A percentile compares a stretch with the other conserved stretches of the same genome.
Conservation (phyloP, 2,797 vertebrate genomes). For the Acanthopagrus latus region DNA sequence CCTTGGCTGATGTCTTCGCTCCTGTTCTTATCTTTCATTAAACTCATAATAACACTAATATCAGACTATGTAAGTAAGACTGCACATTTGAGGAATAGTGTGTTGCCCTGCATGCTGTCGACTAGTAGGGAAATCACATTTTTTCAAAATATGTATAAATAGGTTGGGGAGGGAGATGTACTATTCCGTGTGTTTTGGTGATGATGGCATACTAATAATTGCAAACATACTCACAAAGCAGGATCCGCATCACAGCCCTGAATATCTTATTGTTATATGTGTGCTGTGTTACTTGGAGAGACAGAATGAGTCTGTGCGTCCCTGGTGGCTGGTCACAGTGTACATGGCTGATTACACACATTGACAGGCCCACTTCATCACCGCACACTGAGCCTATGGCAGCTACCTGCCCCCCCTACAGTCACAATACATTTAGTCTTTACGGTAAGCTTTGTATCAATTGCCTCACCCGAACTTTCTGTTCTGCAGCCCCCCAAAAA, state of each 20-base stretch:
- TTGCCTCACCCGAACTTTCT: constrained; percentile 15
- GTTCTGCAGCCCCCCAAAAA: background rate
- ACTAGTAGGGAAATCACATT: background rate
- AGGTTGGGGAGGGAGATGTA: background rate
- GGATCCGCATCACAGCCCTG: background rate
- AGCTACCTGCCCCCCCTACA: constrained; percentile 42
- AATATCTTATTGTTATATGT: constrained; percentile 17
- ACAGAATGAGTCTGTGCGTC: constrained; percentile 30
- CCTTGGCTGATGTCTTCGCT: no score
- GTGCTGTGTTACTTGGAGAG: constrained; percentile 38
- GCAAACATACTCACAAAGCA: background rate
- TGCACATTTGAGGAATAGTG: no score
- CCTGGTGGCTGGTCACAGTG: constrained; percentile 49
- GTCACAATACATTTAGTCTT: constrained; percentile 27
- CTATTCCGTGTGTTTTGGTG: background rate
- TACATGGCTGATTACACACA: constrained; percentile 73
- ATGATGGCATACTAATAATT: background rate
- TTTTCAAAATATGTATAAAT: background rate
- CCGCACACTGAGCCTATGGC: constrained; percentile 43
- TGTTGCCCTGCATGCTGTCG: no score
- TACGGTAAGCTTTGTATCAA: background rate
- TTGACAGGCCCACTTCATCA: constrained; percentile 63
- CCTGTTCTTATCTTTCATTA: no score
- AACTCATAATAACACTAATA: no score
- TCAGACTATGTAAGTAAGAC: no score